Conservation (phyloP, 37 sponge, comb jelly and placozoan species). For the Chondrosia reniformis region DNA sequence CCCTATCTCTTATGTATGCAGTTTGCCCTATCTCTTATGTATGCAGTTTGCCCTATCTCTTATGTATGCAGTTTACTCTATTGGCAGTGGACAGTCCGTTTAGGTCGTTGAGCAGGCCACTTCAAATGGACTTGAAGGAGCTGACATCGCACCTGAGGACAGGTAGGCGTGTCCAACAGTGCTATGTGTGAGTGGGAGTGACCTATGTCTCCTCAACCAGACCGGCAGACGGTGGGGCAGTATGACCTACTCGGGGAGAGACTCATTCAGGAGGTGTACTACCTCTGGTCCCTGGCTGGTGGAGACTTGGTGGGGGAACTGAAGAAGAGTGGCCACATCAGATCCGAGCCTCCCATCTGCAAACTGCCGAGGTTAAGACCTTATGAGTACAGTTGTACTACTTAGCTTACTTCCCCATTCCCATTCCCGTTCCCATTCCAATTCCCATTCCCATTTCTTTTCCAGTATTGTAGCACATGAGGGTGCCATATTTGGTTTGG, state of each 20-base stretch:
- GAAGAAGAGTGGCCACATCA: conserved; percentile 60
- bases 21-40: too few relatives aligned
- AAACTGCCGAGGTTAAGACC: conserved; percentile 55
- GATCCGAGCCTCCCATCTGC: conserved; percentile 65
- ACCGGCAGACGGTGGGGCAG: not conserved
- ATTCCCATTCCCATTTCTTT: not conserved
- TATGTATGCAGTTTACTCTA: too few relatives aligned
- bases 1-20: too few relatives aligned
- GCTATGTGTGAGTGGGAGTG: not conserved
- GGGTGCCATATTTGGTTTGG: conserved; percentile 43
- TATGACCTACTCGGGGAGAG: conserved; percentile 40
- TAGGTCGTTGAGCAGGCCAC: conserved; percentile 22
- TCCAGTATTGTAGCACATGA: conserved; percentile 46
- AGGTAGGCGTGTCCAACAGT: not conserved
- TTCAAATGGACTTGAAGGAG: not conserved
- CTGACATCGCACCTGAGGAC: not conserved
- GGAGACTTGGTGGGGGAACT: conserved; percentile 89
- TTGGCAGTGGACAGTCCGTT: conserved; percentile 39
- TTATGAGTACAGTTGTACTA: not conserved
- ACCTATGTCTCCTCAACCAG: not conserved
- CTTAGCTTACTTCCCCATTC: not conserved
- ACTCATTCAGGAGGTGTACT: conserved; percentile 79
- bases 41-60: too few relatives aligned
- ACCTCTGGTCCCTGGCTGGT: conserved; percentile 93
- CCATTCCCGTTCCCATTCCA: not conserved